A percentile compares a stretch with the other conserved stretches of the same genome.
Evolutionary conservation across 2,113 vertebrate species (phyloP).

Genomic region (Corydoras sp.): DNA sequence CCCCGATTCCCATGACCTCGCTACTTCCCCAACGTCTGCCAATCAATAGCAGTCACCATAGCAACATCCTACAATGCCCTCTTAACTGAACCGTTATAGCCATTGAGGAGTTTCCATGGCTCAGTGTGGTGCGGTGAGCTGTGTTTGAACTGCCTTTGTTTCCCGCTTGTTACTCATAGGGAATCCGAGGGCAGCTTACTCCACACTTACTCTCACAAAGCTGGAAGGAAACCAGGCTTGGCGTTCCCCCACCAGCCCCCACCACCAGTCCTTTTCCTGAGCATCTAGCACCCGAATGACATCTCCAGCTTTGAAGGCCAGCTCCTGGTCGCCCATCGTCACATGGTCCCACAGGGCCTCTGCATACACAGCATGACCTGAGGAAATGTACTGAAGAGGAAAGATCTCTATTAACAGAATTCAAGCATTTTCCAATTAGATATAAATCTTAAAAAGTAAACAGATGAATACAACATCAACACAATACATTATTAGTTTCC

Average conservation of each 20-base stretch:
- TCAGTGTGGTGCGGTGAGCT: neutral
- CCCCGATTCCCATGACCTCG: constrained; percentile 16
- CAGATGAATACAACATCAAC: too few species aligned
- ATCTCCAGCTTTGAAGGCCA: constrained; percentile 94
- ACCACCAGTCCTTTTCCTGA: constrained; percentile 96
- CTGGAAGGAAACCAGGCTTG: constrained; percentile 96
- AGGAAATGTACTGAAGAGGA: constrained; percentile 56
- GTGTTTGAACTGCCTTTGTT: constrained; percentile 28
- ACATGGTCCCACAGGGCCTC: constrained; percentile 98
- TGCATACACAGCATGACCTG: constrained; percentile 79
- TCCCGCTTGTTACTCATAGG: constrained; percentile 19
- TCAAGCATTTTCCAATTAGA: neutral
- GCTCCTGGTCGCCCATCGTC: constrained; percentile 95
- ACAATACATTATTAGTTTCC: too few species aligned
- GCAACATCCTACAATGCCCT: constrained; percentile 29
- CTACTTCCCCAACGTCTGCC: constrained; percentile 38
- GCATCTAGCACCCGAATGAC: constrained; percentile 92
- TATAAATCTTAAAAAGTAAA: too few species aligned
- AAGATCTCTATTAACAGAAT: neutral
- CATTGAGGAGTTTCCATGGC: constrained; percentile 24
- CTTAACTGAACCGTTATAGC: constrained; percentile 24
- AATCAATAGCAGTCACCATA: constrained; percentile 47
- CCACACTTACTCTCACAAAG: constrained; percentile 84
- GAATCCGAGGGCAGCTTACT: constrained; percentile 28
- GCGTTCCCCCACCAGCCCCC: constrained; percentile 81